phyloP scores from a whole-genome alignment of 2,888 invertebrate genomes.

The Nemurella pictetii region DNA sequence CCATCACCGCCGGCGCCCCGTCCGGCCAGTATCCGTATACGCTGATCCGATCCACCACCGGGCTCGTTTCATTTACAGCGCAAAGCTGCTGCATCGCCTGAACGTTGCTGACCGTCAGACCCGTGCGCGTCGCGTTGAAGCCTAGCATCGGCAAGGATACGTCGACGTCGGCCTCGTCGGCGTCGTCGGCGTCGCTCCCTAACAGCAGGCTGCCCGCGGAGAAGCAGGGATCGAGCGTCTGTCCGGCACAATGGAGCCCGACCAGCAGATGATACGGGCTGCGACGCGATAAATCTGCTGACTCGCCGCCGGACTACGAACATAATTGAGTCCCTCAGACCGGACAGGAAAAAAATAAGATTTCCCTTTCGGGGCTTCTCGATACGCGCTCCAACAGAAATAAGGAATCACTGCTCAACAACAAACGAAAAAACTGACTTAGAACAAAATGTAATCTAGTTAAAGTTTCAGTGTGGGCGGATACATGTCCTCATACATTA shows the following conservation, averaged over 20 bases:
- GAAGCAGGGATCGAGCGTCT: background rate
- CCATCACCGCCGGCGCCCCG: background rate
- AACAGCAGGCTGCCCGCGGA: background rate
- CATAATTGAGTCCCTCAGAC: background rate
- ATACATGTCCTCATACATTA: background rate
- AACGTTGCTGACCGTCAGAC: background rate
- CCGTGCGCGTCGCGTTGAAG: background rate
- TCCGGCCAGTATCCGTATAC: background rate
- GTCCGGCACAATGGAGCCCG: background rate
- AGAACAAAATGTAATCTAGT: background rate
- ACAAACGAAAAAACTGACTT: background rate
- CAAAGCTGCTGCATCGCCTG: background rate
- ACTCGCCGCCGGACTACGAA: background rate
- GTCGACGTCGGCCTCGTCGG: too few species aligned
- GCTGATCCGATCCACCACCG: background rate
- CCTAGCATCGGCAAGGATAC: background rate
- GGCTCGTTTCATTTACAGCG: background rate
- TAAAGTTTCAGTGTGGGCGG: background rate
- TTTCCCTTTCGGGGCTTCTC: background rate
- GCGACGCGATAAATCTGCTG: background rate
- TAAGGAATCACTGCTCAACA: background rate
- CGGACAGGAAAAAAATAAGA: too few species aligned
- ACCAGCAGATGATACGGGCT: slow-evolving; percentile 2
- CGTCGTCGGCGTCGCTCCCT: background rate
- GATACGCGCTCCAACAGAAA: background rate